Percentiles rank a stretch among this genome's conserved stretches.
These are phyloP conservation scores for Scrobipalpa costella DNA, from an alignment of 2,888 invertebrate species.

Conservation along the genomic window DNA sequence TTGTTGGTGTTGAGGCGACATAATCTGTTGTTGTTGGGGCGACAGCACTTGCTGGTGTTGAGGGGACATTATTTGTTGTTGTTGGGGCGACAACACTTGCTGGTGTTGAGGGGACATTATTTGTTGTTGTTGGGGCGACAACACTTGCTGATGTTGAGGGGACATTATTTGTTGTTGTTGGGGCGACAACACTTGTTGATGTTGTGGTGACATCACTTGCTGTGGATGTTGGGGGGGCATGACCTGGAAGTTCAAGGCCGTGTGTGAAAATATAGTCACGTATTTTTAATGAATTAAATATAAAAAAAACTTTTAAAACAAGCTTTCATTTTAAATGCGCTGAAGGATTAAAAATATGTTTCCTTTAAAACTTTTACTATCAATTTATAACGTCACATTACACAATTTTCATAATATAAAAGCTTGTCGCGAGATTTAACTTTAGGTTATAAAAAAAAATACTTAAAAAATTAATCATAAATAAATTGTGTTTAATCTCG, in stretches of 20 bases:
- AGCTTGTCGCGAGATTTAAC: too few relatives aligned
- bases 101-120: conserved; percentile 26
- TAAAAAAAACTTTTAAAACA: too few relatives aligned
- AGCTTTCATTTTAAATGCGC: too few relatives aligned
- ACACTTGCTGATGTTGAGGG: conserved; percentile 21
- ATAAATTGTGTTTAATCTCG: too few relatives aligned
- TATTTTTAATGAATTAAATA: too few relatives aligned
- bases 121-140: conserved; percentile 20
- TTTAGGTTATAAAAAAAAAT: too few relatives aligned
- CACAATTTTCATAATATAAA: too few relatives aligned
- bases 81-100: conserved; percentile 18
- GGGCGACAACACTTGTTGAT: conserved; percentile 3
- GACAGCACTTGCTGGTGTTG: conserved; percentile 11
- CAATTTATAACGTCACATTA: too few relatives aligned
- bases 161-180: conserved; percentile 9
- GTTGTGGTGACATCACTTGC: conserved; percentile 26
- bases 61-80: conserved; percentile 24
- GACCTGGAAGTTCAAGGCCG: conserved; percentile 11
- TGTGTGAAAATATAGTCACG: too few relatives aligned
- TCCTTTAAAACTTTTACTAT: too few relatives aligned
- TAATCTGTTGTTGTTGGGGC: conserved; percentile 10
- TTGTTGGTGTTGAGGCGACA: conserved; percentile 20
- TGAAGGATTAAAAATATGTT: too few relatives aligned
- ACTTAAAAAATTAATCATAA: too few relatives aligned
- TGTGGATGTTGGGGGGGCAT: conserved; percentile 19